Conservation (phyloP, 1,140 invertebrate species). For the Hetaerina americana region DNA sequence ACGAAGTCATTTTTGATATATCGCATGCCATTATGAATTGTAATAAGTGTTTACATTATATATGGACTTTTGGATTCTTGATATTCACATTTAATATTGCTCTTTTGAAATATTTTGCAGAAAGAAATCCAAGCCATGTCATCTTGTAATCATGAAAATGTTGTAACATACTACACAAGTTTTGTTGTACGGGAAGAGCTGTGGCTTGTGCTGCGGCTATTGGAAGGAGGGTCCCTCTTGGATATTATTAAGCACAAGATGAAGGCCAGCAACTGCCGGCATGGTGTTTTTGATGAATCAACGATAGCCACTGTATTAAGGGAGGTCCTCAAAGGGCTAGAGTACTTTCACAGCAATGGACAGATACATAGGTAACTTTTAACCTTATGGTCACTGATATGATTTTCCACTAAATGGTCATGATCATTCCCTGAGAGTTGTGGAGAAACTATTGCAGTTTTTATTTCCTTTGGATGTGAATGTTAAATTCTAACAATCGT, state of each 20-base stretch:
- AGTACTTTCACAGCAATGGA: slow-evolving; percentile 98
- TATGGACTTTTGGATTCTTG: too few relatives aligned
- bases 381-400: too few relatives aligned
- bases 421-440: too few relatives aligned
- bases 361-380: slow-evolving; percentile 91
- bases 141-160: slow-evolving; percentile 97
- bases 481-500: too few relatives aligned
- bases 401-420: too few relatives aligned
- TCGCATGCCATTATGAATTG: too few relatives aligned
- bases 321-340: slow-evolving; percentile 94
- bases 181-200: slow-evolving; percentile 96
- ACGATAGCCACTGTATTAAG: slow-evolving; percentile 98
- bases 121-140: slow-evolving; percentile 99
- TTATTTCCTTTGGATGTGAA: too few relatives aligned
- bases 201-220: slow-evolving; percentile 85
- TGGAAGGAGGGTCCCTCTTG: slow-evolving; percentile 81
- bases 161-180: slow-evolving; percentile 97
- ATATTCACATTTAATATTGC: too few relatives aligned
- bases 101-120: slow-evolving; percentile 38
- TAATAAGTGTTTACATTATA: too few relatives aligned
- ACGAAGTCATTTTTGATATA: too few relatives aligned
- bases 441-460: too few relatives aligned
- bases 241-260: slow-evolving; percentile 98
- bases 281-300: slow-evolving; percentile 95
- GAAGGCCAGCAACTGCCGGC: slow-evolving; percentile 75